Conservation (phyloP, 2,113 vertebrate species). For the Rhea pennata region DNA sequence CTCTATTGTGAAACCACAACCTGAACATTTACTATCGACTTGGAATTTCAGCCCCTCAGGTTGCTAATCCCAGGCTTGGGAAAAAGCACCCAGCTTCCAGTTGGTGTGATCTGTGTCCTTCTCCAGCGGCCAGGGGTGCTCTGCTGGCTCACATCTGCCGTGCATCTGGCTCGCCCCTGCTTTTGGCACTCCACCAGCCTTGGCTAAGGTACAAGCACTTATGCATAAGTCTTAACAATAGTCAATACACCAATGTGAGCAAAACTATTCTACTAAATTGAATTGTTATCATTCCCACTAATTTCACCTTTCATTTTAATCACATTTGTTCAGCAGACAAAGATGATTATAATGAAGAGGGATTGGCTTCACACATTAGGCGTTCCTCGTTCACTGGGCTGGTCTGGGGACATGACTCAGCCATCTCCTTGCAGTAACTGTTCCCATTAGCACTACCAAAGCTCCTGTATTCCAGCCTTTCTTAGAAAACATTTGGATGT, state of each 20-base stretch:
- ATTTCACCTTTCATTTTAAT: conserved; percentile 51
- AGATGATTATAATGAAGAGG: not conserved
- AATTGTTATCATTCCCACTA: not conserved
- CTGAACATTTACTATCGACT: accelerated
- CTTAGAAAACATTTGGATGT: too few species aligned
- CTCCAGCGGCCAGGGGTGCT: not conserved
- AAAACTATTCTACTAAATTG: not conserved
- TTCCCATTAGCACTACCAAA: too few species aligned
- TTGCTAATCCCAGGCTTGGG: not conserved
- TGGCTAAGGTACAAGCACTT: not conserved
- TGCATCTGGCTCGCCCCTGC: not conserved
- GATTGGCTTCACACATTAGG: not conserved
- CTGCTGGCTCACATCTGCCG: not conserved
- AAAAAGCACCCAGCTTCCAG: not conserved
- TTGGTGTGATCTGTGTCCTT: not conserved
- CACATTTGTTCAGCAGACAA: not conserved
- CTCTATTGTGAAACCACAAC: not conserved
- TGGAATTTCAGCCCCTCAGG: not conserved
- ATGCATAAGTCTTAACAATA: not conserved
- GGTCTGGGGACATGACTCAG: not conserved
- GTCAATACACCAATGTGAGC: conserved; percentile 1
- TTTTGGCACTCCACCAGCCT: conserved; percentile 16
- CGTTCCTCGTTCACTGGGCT: accelerated
- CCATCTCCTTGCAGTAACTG: too few species aligned
- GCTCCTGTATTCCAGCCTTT: not conserved